A percentile compares a stretch with the other conserved stretches of the same genome.
Evolutionary conservation across 2,888 invertebrate species (phyloP).

Genomic region (Bedellia somnulentella): DNA sequence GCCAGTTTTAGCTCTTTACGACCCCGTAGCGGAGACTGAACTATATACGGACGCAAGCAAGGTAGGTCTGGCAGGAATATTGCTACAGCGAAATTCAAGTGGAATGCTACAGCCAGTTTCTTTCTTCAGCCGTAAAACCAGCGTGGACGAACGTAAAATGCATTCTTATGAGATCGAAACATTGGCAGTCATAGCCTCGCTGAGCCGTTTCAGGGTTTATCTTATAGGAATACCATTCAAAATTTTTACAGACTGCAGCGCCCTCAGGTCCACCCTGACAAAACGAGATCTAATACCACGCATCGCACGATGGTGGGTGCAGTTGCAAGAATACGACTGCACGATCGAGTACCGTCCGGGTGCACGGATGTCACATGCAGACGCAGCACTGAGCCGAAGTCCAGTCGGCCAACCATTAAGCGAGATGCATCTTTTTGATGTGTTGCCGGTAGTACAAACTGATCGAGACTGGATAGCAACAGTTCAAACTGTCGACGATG

Average conservation of each 20-base stretch:
- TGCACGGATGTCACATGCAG: too few relatives aligned
- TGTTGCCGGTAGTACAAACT: not conserved
- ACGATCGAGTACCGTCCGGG: constrained; percentile 12
- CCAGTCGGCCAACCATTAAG: not conserved
- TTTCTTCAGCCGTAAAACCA: constrained; percentile 2
- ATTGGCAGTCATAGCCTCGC: constrained; percentile 9
- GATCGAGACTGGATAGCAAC: not conserved
- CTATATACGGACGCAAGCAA: constrained; percentile 5
- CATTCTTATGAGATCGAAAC: constrained; percentile 4
- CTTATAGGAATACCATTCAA: constrained; percentile 12
- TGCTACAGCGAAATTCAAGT: constrained; percentile 3
- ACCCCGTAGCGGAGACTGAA: constrained; percentile 4
- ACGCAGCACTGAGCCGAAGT: constrained; percentile 15
- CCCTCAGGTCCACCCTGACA: constrained; percentile 9
- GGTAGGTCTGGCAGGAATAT: constrained; percentile 5
- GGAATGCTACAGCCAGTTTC: constrained; percentile 9
- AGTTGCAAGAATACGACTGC: constrained; percentile 9
- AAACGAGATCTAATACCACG: constrained; percentile 12
- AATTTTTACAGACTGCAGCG: constrained; percentile 14
- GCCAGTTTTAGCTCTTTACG: constrained; percentile 2
- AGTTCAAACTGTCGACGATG: not conserved
- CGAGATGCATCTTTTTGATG: not conserved
- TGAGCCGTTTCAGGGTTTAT: constrained; percentile 12
- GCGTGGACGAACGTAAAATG: not conserved
- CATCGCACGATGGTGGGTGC: too few relatives aligned